These are phyloP conservation scores for Stylophora pistillata DNA, from an alignment of 64 coral and sea anemone genomes.

Conservation along the genomic window DNA sequence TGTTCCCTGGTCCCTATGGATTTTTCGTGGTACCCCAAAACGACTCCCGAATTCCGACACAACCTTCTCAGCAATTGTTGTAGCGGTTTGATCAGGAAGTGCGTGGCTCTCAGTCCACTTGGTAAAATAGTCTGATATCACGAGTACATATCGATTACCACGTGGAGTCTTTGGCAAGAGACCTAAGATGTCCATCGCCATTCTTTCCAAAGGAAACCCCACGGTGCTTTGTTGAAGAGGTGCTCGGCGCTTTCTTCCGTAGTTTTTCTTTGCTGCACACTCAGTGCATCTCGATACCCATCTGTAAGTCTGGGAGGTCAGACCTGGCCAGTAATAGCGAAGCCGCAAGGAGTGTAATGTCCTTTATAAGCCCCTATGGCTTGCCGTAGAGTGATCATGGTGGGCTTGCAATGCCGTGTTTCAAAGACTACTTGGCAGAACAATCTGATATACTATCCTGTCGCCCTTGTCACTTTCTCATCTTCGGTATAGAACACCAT, in stretches of 20 bases:
- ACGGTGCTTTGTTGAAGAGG: slow-evolving; percentile 49
- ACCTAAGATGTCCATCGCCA: slow-evolving; percentile 40
- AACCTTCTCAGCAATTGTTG: slow-evolving; percentile 58
- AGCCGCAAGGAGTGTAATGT: slow-evolving; percentile 35
- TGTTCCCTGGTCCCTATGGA: slow-evolving; percentile 62
- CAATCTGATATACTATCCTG: slow-evolving; percentile 12
- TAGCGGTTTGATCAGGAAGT: slow-evolving; percentile 45
- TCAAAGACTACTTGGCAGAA: slow-evolving; percentile 26
- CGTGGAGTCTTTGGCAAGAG: neutral
- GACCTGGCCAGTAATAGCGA: slow-evolving; percentile 58
- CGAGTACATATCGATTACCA: slow-evolving; percentile 31
- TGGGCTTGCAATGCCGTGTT: slow-evolving; percentile 25
- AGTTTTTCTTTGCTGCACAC: slow-evolving; percentile 53
- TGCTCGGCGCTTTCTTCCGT: slow-evolving; percentile 20
- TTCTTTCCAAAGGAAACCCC: too few species aligned
- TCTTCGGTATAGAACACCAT: neutral
- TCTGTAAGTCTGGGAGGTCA: neutral
- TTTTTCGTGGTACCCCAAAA: slow-evolving; percentile 63
- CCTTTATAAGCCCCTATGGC: slow-evolving; percentile 35
- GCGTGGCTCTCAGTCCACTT: slow-evolving; percentile 54
- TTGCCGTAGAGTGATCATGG: slow-evolving; percentile 58
- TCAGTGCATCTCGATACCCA: slow-evolving; percentile 63
- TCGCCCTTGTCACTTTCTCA: slow-evolving; percentile 20
- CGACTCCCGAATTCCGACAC: slow-evolving; percentile 41
- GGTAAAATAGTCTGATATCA: neutral